These are phyloP conservation scores for Ptycholaimellus sp. DNA, from an alignment of 2,888 invertebrate species.

Conservation along the genomic window DNA sequence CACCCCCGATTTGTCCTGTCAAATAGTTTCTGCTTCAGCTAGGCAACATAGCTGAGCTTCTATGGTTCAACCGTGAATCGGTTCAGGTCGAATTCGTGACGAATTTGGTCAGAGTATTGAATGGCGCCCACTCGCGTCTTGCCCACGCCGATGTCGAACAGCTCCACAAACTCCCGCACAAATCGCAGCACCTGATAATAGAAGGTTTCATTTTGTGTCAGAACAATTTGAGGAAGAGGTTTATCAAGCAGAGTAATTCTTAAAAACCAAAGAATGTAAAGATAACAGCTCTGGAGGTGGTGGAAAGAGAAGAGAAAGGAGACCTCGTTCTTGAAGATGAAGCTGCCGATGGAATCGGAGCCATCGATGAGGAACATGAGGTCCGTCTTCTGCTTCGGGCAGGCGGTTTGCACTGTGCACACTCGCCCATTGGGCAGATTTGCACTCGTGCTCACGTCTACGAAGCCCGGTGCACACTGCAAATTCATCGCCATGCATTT, in stretches of 20 bases:
- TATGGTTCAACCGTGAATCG: no score
- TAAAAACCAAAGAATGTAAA: no score
- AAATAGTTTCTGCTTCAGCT: no score
- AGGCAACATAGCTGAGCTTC: no score
- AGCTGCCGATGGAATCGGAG: slow-evolving; percentile 24
- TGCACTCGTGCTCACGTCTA: slow-evolving; percentile 23
- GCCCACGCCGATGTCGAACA: slow-evolving; percentile 23
- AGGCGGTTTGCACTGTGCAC: slow-evolving; percentile 23
- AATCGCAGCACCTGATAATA: slow-evolving; percentile 20
- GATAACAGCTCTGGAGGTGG: no score
- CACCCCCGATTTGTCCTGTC: slow-evolving; percentile 9
- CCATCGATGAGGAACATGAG: slow-evolving; percentile 25
- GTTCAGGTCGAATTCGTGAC: slow-evolving; percentile 24
- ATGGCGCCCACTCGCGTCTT: slow-evolving; percentile 24
- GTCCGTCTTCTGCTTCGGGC: slow-evolving; percentile 23
- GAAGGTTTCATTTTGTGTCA: no score
- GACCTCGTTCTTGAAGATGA: slow-evolving; percentile 23
- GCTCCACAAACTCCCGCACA: slow-evolving; percentile 22
- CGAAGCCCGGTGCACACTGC: slow-evolving; percentile 22
- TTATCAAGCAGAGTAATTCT: no score
- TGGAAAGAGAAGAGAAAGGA: no score
- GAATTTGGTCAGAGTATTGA: slow-evolving; percentile 22
- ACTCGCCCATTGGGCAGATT: slow-evolving; percentile 23
- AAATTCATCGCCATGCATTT: no score
- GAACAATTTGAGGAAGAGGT: neutral